Evolutionary conservation across 92 coral and sea anemone species (phyloP), one percentile per base, ranked within the genome.

Genomic region (Zoanthus gigantus): DNA sequence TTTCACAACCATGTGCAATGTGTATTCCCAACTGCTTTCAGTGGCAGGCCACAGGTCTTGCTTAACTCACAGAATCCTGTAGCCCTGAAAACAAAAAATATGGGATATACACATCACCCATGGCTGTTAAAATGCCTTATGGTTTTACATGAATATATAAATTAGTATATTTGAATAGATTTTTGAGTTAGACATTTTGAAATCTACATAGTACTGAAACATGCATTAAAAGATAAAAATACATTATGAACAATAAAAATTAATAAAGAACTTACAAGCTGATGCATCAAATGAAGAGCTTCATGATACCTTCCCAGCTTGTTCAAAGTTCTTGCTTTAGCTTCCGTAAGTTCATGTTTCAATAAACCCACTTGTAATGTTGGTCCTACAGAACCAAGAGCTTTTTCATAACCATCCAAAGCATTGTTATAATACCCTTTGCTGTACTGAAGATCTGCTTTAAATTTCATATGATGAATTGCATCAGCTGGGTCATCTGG

Each of bases 321-420:
- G 30, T 89, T 77, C 73, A 91, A 82, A 56, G 96, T 91, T 30
- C 93, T 73, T 56, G 93, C 90, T 60, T 89, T 83, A 57, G 96
- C 92, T 79, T 95, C 98, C 5, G n/a, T 78, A 10, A 95, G 79
- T 83, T 95, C 98, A 32, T 95, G 90, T 46, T 75, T 90, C 72
- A 95, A 65, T 44, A 81, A 74, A 1, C 85, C 85, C 45, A 81
- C 85, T 48, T 81, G 85, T 10, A 65, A 7, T 1, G 10, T 66
- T n/a, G 92, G 78, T 45, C 85, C 81, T 5, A 76, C 23, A 45
- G 44, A 78, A 1, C 44, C 68, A 9, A 42, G 77, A 44, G 91
- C 87, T 61, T 83, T 89, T 9, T 80, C 69, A 58, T 91, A 91
- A 58, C 30, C 18, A 61, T 9, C 77, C 10, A 91, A 45, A 45